These are phyloP conservation scores for Pseudomyrmex sp. DNA, from an alignment of 1,140 invertebrate genomes.

Conservation along the genomic window DNA sequence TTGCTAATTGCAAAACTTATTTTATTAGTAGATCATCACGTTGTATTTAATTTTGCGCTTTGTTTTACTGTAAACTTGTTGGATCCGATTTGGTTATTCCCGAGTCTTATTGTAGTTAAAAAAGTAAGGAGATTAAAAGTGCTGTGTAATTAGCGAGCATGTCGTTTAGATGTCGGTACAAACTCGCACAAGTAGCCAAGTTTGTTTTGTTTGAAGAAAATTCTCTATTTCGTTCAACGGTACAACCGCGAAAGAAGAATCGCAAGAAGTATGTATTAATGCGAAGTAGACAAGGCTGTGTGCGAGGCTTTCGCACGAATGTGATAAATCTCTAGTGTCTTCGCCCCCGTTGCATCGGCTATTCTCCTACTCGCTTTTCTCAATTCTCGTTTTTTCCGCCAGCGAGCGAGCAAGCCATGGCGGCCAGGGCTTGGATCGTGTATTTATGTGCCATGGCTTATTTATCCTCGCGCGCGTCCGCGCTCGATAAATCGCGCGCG, in stretches of 20 bases:
- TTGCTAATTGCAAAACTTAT: too few species aligned
- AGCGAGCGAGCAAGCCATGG: not conserved
- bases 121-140: too few species aligned
- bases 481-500: slow-evolving; percentile 58
- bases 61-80: too few species aligned
- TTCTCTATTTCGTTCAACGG: slow-evolving; percentile 12
- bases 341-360: slow-evolving; percentile 43
- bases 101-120: too few species aligned
- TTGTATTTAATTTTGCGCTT: too few species aligned
- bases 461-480: slow-evolving; percentile 58
- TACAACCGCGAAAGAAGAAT: slow-evolving; percentile 23
- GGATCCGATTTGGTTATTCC: too few species aligned
- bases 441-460: slow-evolving; percentile 65
- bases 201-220: not conserved
- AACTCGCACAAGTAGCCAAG: slow-evolving; percentile 9
- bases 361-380: slow-evolving; percentile 46
- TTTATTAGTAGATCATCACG: too few species aligned
- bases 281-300: slow-evolving; percentile 33
- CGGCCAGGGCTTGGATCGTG: slow-evolving; percentile 47
- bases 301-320: slow-evolving; percentile 33
- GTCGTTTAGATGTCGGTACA: not conserved
- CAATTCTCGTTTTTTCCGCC: slow-evolving; percentile 46
- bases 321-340: slow-evolving; percentile 51
- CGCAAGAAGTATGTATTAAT: slow-evolving; percentile 42
- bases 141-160: too few species aligned